Conservation (phyloP, 2,113 vertebrate genomes). For the Anguilla japonica region DNA sequence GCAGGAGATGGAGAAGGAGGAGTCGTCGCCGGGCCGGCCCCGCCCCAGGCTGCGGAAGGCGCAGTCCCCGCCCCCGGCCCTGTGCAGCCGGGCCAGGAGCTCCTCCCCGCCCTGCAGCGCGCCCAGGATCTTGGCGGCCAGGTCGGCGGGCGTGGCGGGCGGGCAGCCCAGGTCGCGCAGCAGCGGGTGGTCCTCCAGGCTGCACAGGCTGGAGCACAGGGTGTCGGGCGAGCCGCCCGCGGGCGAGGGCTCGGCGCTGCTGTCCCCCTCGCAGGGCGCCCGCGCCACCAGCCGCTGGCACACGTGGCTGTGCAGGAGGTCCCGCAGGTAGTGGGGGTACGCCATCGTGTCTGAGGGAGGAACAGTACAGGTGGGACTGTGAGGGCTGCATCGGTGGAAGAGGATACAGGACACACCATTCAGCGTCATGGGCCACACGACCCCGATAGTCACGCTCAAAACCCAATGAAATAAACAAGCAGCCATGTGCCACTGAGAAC, state of each 20-base stretch:
- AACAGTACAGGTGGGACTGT: neutral
- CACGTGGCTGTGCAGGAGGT: conserved; percentile 82
- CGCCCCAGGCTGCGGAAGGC: conserved; percentile 80
- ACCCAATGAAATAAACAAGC: neutral
- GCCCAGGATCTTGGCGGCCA: conserved; percentile 87
- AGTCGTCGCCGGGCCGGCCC: conserved; percentile 75
- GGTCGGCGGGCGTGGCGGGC: conserved; percentile 77
- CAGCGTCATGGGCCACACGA: neutral
- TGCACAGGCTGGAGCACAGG: conserved; percentile 93
- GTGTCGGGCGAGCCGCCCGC: conserved; percentile 88
- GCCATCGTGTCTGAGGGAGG: conserved; percentile 58
- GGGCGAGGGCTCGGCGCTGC: conserved; percentile 84
- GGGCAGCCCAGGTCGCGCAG: conserved; percentile 69
- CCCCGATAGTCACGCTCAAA: neutral
- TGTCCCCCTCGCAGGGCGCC: conserved; percentile 75
- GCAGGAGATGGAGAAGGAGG: conserved; percentile 82
- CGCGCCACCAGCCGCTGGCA: conserved; percentile 77
- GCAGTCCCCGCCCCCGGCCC: conserved; percentile 74
- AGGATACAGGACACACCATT: neutral
- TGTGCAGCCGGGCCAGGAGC: conserved; percentile 79
- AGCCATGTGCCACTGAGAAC: neutral
- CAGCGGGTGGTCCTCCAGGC: conserved; percentile 86
- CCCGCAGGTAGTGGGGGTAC: conserved; percentile 79
- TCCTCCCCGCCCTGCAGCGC: conserved; percentile 78
- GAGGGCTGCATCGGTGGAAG: neutral